phyloP scores from a whole-genome alignment of 1,140 invertebrate species.

The Meloidogyne floridensis region DNA sequence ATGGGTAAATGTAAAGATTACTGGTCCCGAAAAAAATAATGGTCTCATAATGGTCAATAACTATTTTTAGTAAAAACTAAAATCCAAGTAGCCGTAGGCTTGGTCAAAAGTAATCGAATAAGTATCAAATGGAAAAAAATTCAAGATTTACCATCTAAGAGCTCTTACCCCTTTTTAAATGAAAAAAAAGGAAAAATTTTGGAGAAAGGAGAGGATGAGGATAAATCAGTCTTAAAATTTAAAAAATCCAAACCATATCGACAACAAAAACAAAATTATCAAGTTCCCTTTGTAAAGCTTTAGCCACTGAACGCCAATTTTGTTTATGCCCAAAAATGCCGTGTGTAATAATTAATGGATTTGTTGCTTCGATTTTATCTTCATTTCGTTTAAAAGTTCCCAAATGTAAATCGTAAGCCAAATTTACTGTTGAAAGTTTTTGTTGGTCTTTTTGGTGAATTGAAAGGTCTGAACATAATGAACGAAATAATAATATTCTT shows the following conservation, averaged over 20 bases:
- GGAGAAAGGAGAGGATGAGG: too few relatives aligned
- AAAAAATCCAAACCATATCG: slow-evolving; percentile 38
- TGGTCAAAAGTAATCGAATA: too few relatives aligned
- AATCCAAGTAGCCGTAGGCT: too few relatives aligned
- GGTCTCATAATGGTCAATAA: too few relatives aligned
- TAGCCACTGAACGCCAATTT: slow-evolving; percentile 59
- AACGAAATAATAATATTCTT: not conserved
- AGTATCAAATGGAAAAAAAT: too few relatives aligned
- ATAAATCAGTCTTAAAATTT: too few relatives aligned
- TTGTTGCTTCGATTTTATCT: slow-evolving; percentile 28
- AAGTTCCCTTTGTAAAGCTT: slow-evolving; percentile 48
- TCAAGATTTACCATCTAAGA: too few relatives aligned
- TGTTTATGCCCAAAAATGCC: slow-evolving; percentile 56
- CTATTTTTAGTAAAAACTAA: too few relatives aligned
- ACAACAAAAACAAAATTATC: slow-evolving; percentile 51
- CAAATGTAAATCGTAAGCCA: not conserved
- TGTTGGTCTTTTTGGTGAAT: not conserved
- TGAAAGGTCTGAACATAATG: not conserved
- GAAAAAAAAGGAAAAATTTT: too few relatives aligned
- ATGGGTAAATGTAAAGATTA: too few relatives aligned
- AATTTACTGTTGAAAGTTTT: not conserved
- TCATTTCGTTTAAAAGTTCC: not conserved
- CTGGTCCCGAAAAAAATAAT: too few relatives aligned
- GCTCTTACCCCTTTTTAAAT: not conserved
- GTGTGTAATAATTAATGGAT: slow-evolving; percentile 42